Evolutionary conservation across 2,113 vertebrate species (phyloP), one percentile per base, ranked within the genome.

Genomic region (Spea multiplicata): DNA sequence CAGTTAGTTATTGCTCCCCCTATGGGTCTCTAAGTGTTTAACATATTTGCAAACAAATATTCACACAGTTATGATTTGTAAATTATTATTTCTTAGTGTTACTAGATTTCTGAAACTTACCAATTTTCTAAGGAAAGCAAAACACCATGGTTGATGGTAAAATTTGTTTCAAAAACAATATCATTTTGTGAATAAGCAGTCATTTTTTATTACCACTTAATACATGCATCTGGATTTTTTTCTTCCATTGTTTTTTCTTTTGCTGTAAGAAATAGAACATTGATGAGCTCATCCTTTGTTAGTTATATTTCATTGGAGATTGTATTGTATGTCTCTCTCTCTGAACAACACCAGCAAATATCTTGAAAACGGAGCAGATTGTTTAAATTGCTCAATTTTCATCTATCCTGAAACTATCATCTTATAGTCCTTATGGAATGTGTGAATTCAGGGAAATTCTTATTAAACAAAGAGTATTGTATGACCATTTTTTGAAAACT

Each of bases 301-400:
- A 5, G 55, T 59, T 3, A 13, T 13, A 13, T 59, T 68, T 16
- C 14, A 57, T 52, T 53, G 50, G 64, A 76, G 12, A 45, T 9
- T 76, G 2, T 30, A 55, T 76, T 67, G 10, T 9, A 55, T n/a
- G n/a, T 76, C 50, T 45, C 4, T 68, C 53, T 46, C 57, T n/a
- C 49, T 55, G 47, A 16, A 75, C 49, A 75, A 57, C 14, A 46
- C 49, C 3, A 3, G 52, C 44, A 55, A 46, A 66, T n/a, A 44
- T 55, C 16, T 16, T 44, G 4, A 7, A 68, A 57, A 57, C 45
- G 52, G 48, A 74, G 14, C 9, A 66, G 53, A 75, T 45, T 55
- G 64, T 17, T 46, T 44, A 67, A 67, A 75, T 75, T 75, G 74
- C 64, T 67, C 62, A 75, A 75, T 75, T 66, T 75, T 17, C 14